These are phyloP conservation scores for Epinephelus lanceolatus DNA, from an alignment of 2,113 vertebrate genomes.

Conservation along the genomic window DNA sequence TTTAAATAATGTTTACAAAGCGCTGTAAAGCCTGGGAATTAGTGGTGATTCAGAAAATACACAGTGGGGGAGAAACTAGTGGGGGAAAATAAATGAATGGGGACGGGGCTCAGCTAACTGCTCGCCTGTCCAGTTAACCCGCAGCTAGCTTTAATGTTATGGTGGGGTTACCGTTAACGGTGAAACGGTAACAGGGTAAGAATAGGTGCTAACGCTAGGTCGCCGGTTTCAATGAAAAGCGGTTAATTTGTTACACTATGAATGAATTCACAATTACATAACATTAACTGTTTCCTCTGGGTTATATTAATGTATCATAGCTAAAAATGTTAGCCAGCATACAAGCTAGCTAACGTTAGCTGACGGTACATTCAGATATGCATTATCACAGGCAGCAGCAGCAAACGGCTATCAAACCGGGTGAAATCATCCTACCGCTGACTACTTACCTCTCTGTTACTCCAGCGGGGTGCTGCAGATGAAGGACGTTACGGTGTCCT, in stretches of 20 bases:
- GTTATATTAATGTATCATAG: not conserved
- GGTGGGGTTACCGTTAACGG: conserved; percentile 31
- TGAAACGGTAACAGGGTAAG: conserved; percentile 4
- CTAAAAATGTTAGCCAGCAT: conserved; percentile 40
- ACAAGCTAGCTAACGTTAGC: conserved; percentile 72
- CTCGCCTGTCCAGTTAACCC: conserved; percentile 13
- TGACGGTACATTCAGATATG: not conserved
- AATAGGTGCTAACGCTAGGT: not conserved
- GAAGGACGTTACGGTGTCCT: conserved; percentile 19
- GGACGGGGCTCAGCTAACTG: conserved; percentile 36
- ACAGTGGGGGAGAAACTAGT: not conserved
- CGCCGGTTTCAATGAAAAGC: not conserved
- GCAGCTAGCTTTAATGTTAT: conserved; percentile 43
- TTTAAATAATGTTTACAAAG: not conserved
- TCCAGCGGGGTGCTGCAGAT: conserved; percentile 42
- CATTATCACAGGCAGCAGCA: conserved; percentile 7
- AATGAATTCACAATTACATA: not conserved
- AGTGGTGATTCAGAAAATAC: fast-evolving
- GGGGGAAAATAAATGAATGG: conserved; percentile 53
- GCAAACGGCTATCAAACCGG: not conserved
- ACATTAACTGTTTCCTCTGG: no score
- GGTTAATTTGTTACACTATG: not conserved
- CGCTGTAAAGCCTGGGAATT: fast-evolving
- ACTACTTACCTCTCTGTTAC: conserved; percentile 57
- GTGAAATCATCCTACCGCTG: not conserved